phyloP scores from a whole-genome alignment of 2,113 vertebrate species.

The Ginglymostoma cirratum region DNA sequence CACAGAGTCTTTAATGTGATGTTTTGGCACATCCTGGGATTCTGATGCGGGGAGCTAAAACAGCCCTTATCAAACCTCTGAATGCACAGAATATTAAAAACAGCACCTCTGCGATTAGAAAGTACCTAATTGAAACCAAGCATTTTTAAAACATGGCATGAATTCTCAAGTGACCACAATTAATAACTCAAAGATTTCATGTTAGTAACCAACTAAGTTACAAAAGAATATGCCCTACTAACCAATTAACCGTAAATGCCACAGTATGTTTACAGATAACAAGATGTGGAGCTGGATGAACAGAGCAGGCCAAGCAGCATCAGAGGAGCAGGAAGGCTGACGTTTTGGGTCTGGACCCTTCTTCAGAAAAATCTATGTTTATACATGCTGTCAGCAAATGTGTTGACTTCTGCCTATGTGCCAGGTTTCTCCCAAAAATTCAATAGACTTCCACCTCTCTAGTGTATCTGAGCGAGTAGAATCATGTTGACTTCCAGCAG shows the following conservation, averaged over 20 bases:
- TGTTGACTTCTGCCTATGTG: not conserved
- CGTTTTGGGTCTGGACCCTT: too few species aligned
- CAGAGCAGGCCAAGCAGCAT: too few species aligned
- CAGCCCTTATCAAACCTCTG: not conserved
- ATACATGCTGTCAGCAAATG: too few species aligned
- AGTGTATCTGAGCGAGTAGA: not conserved
- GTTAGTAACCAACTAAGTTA: not conserved
- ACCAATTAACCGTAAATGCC: too few species aligned
- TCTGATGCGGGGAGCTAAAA: not conserved
- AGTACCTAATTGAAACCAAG: not conserved
- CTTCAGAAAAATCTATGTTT: too few species aligned
- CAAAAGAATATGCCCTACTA: too few species aligned
- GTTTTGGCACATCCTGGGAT: not conserved
- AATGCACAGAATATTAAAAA: not conserved
- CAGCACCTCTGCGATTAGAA: not conserved
- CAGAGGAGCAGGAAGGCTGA: too few species aligned
- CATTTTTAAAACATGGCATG: not conserved
- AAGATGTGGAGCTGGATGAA: too few species aligned
- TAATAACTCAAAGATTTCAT: not conserved
- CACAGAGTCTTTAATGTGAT: not conserved
- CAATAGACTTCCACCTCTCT: not conserved
- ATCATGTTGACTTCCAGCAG: not conserved
- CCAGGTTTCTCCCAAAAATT: not conserved
- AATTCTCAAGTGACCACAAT: not conserved
- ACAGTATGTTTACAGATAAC: too few species aligned